Conservation (phyloP, 2,797 vertebrate species). For the Lagocephalus sceleratus region DNA sequence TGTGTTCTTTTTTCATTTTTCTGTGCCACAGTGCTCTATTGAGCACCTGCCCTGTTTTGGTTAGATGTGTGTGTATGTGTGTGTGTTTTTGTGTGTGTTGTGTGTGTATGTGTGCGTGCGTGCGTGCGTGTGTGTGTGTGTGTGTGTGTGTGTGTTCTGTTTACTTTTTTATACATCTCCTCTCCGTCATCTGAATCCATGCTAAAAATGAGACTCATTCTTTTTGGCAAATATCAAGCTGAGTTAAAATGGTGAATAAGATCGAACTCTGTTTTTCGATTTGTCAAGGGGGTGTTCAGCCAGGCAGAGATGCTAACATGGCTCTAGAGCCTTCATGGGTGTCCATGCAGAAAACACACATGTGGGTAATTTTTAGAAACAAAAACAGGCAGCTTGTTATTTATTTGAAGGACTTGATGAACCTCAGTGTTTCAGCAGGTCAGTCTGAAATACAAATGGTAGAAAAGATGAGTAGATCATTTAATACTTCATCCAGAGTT, state of each 20-base stretch:
- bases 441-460: neutral
- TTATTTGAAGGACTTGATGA: constrained; percentile 7
- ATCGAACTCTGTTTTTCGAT: neutral
- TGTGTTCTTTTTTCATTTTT: no score
- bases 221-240: neutral
- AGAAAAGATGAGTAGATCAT: no score
- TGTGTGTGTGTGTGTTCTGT: neutral
- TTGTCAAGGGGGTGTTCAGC: no score
- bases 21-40: no score
- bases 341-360: constrained; percentile 1
- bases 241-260: neutral
- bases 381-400: constrained; percentile 7
- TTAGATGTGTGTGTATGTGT: neutral
- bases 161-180: neutral
- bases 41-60: no score
- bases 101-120: no score
- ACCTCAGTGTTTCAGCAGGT: constrained; percentile 23
- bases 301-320: neutral
- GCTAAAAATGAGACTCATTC: no score
- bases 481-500: constrained; percentile 8
- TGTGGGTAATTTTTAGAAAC: neutral
- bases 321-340: neutral
- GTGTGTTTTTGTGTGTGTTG: no score
- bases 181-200: no score
- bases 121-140: neutral